A percentile compares a stretch with the other conserved stretches of the same genome.
These are phyloP conservation scores for Drosophila mimica DNA, from an alignment of 2,888 invertebrate species.

Conservation along the genomic window DNA sequence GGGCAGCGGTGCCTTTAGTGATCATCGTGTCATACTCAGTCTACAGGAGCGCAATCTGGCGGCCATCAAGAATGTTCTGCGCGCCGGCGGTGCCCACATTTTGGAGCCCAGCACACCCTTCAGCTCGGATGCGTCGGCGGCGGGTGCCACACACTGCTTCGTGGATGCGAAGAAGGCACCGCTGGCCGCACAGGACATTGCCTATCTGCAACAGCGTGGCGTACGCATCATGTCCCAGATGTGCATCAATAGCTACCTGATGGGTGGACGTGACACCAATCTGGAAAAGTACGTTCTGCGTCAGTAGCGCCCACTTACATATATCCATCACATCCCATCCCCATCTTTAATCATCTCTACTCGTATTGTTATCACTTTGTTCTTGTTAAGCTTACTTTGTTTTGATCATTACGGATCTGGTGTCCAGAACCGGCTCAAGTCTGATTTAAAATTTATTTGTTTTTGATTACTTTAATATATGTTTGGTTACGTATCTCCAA, in stretches of 20 bases:
- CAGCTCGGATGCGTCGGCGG: slow-evolving; percentile 46
- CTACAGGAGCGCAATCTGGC: slow-evolving; percentile 87
- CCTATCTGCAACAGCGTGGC: slow-evolving; percentile 66
- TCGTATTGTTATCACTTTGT: background rate
- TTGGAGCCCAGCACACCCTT: slow-evolving; percentile 85
- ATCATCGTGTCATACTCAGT: slow-evolving; percentile 86
- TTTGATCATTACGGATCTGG: slow-evolving; percentile 9
- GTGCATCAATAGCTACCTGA: slow-evolving; percentile 83
- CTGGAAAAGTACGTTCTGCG: slow-evolving; percentile 69
- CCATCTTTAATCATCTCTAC: background rate
- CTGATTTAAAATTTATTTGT: slow-evolving; percentile 24
- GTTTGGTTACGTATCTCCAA: background rate
- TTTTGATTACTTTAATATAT: slow-evolving; percentile 10
- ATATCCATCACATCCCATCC: background rate
- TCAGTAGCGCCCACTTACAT: slow-evolving; percentile 9
- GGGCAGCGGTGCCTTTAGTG: slow-evolving; percentile 86
- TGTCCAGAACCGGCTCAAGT: slow-evolving; percentile 7
- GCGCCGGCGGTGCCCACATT: slow-evolving; percentile 91
- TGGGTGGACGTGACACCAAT: slow-evolving; percentile 82
- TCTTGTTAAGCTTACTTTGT: slow-evolving; percentile 19
- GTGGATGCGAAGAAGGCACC: slow-evolving; percentile 82
- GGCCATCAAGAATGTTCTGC: slow-evolving; percentile 89
- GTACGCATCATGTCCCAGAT: slow-evolving; percentile 81
- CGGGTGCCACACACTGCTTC: slow-evolving; percentile 82
- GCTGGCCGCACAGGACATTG: slow-evolving; percentile 70